Percentiles rank a stretch among this genome's conserved stretches.
These are phyloP conservation scores for Maniola jurtina DNA, from an alignment of 1,140 invertebrate species.

Conservation along the genomic window DNA sequence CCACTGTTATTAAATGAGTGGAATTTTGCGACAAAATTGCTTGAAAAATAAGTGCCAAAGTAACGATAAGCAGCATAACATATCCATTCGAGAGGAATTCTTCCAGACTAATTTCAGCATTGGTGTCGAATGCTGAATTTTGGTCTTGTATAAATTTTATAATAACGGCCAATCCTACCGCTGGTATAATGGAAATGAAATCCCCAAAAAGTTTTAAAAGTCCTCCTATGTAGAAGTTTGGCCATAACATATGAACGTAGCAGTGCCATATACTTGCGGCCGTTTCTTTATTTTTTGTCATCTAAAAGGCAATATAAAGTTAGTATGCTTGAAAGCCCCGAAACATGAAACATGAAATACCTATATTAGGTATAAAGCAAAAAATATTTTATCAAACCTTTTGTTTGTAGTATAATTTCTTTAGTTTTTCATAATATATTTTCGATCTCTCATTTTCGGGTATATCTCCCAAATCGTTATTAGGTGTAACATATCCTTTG, in stretches of 20 bases:
- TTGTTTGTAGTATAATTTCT: slow-evolving; percentile 70
- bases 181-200: slow-evolving; percentile 86
- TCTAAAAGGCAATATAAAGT: slow-evolving; percentile 39
- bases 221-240: slow-evolving; percentile 85
- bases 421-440: slow-evolving; percentile 79
- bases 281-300: slow-evolving; percentile 34
- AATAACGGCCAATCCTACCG: slow-evolving; percentile 87
- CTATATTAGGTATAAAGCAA: too few species aligned
- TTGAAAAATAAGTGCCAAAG: slow-evolving; percentile 86
- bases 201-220: slow-evolving; percentile 89
- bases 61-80: slow-evolving; percentile 85
- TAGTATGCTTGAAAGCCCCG: not conserved
- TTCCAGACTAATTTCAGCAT: slow-evolving; percentile 49
- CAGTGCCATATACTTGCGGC: slow-evolving; percentile 80
- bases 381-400: slow-evolving; percentile 53
- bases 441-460: slow-evolving; percentile 81
- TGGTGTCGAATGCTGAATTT: slow-evolving; percentile 23
- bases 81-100: slow-evolving; percentile 89
- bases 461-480: slow-evolving; percentile 84
- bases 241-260: slow-evolving; percentile 85
- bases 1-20: slow-evolving; percentile 89
- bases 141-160: slow-evolving; percentile 82
- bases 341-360: too few species aligned
- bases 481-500: slow-evolving; percentile 83
- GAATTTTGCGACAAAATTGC: slow-evolving; percentile 91